Conservation (phyloP, 1,140 invertebrate genomes). For the Diorhabda carinulata region DNA sequence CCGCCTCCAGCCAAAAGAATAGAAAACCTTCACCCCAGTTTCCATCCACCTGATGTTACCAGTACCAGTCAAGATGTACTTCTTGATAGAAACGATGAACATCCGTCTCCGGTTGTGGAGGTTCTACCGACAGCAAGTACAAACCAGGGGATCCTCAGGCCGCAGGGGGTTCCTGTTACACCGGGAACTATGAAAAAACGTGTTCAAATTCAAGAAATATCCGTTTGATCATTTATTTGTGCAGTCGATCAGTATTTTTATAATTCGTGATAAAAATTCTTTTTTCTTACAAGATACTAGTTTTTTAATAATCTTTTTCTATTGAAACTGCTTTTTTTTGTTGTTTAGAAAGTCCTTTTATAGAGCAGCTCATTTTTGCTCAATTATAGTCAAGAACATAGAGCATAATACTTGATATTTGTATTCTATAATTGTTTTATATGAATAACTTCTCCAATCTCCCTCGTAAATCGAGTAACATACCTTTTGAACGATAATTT, state of each 20-base stretch:
- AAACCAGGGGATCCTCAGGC: constrained; percentile 59
- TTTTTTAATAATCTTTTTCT: too few relatives aligned
- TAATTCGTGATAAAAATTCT: too few relatives aligned
- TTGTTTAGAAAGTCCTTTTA: too few relatives aligned
- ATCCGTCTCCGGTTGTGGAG: constrained; percentile 45
- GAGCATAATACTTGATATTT: too few relatives aligned
- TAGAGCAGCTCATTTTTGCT: too few relatives aligned
- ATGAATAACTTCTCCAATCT: too few relatives aligned
- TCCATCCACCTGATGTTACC: constrained; percentile 51
- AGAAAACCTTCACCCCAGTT: constrained; percentile 52
- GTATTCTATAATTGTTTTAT: too few relatives aligned
- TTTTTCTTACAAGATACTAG: too few relatives aligned
- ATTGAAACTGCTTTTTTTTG: too few relatives aligned
- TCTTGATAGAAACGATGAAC: constrained; percentile 32
- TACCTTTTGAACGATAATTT: too few relatives aligned
- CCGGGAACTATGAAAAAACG: constrained; percentile 74
- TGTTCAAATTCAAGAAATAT: constrained; percentile 84
- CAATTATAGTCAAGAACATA: too few relatives aligned
- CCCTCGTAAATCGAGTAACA: too few relatives aligned
- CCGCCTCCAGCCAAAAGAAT: constrained; percentile 55
- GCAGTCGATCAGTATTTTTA: background rate
- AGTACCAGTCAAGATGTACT: constrained; percentile 46
- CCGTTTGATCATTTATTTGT: constrained; percentile 59
- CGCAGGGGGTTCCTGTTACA: constrained; percentile 51
- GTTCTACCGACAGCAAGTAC: constrained; percentile 25